Evolutionary conservation across 2,888 invertebrate genomes (phyloP), one percentile per base, ranked within the genome.

Genomic region (Thysanoteuthis rhombus): DNA sequence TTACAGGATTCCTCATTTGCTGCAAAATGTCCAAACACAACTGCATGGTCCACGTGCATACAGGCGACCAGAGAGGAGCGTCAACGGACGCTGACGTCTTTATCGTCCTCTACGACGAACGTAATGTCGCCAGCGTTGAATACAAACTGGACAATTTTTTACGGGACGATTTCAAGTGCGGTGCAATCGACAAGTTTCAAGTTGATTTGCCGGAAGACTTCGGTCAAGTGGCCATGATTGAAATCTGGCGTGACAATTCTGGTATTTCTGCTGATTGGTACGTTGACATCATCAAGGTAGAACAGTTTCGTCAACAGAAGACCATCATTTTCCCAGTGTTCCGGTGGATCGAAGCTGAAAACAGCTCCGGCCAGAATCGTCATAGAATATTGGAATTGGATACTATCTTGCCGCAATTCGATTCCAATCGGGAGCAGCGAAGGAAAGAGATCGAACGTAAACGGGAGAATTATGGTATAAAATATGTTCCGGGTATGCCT

Each of bases 71-170:
- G 52, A 96, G 96, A 94, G 95, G 96, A 38, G 96, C 97, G 0
- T 97, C 97, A 3, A 97, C 97, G 0, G 97, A 97, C 94, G 97
- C 97, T 42, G 97, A 97, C 93, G 96, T 97, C 10, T 96, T 95
- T 94, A 95, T 97, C 6, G 95, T 96, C 36, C 94, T 97, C 6
- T 96, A 96, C 90, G 97, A 97, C 94, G 96, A 96, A 40, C 94
- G 95, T 8, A 97, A 96, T 25, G 95, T 95, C 58, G 93, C 94
- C 52, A 96, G 97, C 3, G 95, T 96, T 0, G 96, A 96, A n/a
- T 94, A 97, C 39, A 95, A 95, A 16, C 95, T 97, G 32, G 96
- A 97, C 94, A 95, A 96, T 89, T 95, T 96, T 42, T 96, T 97
- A 92, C 94, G 95, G 32, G 95, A 96, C 94, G 96, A 96, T 93